These are phyloP conservation scores for Bibio marci DNA, from an alignment of 2,888 invertebrate species.

Conservation along the genomic window DNA sequence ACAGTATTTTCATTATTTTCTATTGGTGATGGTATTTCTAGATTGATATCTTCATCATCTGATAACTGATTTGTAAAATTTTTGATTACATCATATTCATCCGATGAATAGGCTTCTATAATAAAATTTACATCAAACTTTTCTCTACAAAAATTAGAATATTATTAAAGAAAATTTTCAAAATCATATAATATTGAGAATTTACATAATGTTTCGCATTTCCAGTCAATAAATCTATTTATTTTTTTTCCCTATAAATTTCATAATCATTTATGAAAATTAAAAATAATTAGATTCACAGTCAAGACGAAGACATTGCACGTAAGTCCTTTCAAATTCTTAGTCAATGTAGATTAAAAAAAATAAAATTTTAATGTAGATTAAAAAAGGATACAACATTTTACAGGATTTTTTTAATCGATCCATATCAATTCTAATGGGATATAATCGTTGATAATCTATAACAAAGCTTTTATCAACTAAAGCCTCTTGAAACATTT, in stretches of 20 bases:
- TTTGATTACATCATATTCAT: constrained; percentile 11
- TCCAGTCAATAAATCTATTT: too few species aligned
- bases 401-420: constrained; percentile 41
- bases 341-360: too few species aligned
- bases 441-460: constrained; percentile 50
- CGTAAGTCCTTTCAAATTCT: too few species aligned
- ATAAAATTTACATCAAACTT: constrained; percentile 17
- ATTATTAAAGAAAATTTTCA: not conserved
- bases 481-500: constrained; percentile 32
- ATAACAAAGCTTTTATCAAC: constrained; percentile 40
- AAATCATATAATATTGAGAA: not conserved
- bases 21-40: not conserved
- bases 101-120: constrained; percentile 16
- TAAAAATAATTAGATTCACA: too few species aligned
- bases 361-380: too few species aligned
- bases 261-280: too few species aligned
- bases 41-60: constrained; percentile 2
- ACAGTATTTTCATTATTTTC: constrained; percentile 1
- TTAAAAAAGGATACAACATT: constrained; percentile 41
- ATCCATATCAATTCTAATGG: constrained; percentile 49
- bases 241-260: too few species aligned
- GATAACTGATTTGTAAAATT: constrained; percentile 6
- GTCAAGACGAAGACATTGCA: too few species aligned
- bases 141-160: constrained; percentile 9
- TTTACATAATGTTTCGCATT: too few species aligned